phyloP scores from a whole-genome alignment of 35 echinoderm and acorn worm genomes.

The Eucidaris tribuloides region DNA sequence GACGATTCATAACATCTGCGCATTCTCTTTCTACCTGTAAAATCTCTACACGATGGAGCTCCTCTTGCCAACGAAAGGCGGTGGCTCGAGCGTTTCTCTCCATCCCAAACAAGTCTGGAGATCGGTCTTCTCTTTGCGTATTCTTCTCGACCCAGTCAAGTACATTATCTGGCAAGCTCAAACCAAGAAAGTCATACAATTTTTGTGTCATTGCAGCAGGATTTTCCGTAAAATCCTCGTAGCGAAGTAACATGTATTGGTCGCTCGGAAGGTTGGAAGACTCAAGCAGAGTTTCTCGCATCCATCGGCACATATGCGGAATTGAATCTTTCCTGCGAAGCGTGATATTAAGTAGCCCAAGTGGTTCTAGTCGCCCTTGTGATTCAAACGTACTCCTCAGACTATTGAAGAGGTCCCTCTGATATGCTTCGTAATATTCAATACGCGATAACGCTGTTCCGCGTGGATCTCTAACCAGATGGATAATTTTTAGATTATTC shows the following conservation, averaged over 20 bases:
- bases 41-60: not conserved
- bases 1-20: not conserved
- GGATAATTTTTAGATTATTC: not conserved
- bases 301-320: not conserved
- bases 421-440: not conserved
- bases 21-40: not conserved
- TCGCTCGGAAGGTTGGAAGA: not conserved
- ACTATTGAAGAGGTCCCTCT: not conserved
- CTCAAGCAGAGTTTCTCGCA: not conserved
- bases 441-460: not conserved
- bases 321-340: not conserved
- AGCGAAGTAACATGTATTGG: not conserved
- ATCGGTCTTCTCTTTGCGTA: not conserved
- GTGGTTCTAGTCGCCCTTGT: not conserved
- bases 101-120: not conserved
- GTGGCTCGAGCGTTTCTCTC: not conserved
- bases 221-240: not conserved
- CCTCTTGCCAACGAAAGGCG: not conserved
- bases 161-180: not conserved
- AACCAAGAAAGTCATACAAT: not conserved
- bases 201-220: not conserved
- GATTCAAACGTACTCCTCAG: not conserved
- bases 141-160: not conserved
- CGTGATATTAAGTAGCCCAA: not conserved
- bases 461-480: not conserved